Evolutionary conservation across 92 coral and sea anemone genomes (phyloP), one percentile per base, ranked within the genome.

Genomic region (Muricea muricata): DNA sequence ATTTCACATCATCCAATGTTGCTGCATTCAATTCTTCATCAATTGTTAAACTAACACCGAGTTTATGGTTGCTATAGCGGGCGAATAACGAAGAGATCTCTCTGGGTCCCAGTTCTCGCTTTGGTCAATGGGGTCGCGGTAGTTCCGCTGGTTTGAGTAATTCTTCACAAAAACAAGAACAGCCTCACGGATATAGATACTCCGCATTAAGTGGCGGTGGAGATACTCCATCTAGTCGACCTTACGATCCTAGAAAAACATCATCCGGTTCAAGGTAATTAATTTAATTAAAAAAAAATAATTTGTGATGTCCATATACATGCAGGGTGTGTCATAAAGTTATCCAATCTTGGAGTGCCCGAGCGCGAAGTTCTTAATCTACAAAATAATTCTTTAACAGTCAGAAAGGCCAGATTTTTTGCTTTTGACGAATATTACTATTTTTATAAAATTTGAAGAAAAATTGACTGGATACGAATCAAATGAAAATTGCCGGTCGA

Each of bases 91-190:
- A 93, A 33, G 90, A 91, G 39, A 95, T 95, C 75, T 95, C 98
- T 1, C 94, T 93, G 67, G 98, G 98, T 28, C 97, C 97, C 34
- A 94, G 97, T 12, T 94, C 95, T 33, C 86, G 98, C 17, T 91
- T 79, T 75, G 93, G 95, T 0, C 91, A 94, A 11, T 95, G 98
- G 98, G 97, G 95, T 18, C 90, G 97, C 37, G 97, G 98, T 0
- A 93, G 95, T 74, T 91, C 94, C 73, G 97, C 95, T 26, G 97
- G 98, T 31, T 28, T 75, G 56, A 56, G 91, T 14, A 85, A 84
- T 65, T 83, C 91, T 35, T 57, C 61, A 6, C 68, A 69, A 58
- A 94, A 93, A 58, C 91, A 82, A 61, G 85, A 90, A 17, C 60
- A 52, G 70, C 78, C 97, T 18, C 84, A 79, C 13, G 92, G 87